Evolutionary conservation across 2,888 invertebrate genomes (phyloP).

Genomic region (Adelognathus sp.): DNA sequence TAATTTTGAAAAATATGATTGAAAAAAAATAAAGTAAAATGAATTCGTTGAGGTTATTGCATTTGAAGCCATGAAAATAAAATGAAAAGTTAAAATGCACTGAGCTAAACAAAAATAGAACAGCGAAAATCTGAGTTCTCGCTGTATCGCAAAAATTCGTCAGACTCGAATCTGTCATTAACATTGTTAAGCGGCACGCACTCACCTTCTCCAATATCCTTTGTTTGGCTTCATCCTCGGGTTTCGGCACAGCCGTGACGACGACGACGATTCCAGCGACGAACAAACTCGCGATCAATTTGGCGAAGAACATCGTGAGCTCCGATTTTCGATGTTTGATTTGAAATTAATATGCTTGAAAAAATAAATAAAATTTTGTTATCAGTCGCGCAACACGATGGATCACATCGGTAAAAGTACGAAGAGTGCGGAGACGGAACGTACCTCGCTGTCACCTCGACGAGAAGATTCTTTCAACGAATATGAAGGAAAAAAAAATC

Average conservation of each 20-base stretch:
- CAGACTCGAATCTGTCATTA: background rate
- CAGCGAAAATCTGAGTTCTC: background rate
- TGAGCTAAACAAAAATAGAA: background rate
- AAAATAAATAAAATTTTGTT: background rate
- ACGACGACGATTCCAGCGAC: slow-evolving; percentile 61
- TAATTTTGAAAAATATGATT: background rate
- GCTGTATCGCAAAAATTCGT: background rate
- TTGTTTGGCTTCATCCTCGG: slow-evolving; percentile 85
- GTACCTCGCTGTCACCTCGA: background rate
- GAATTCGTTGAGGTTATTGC: slow-evolving; percentile 28
- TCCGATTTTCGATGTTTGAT: background rate
- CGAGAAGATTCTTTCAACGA: background rate
- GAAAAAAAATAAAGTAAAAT: slow-evolving; percentile 11
- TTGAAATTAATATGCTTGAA: background rate
- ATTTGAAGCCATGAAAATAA: background rate
- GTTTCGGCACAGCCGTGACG: slow-evolving; percentile 87
- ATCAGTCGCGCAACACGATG: background rate
- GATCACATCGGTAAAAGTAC: background rate
- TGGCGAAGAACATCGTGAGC: slow-evolving; percentile 26
- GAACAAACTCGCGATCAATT: slow-evolving; percentile 39
- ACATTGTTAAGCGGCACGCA: slow-evolving; percentile 41
- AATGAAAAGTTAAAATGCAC: background rate
- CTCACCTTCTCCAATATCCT: slow-evolving; percentile 84
- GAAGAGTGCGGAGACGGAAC: background rate
- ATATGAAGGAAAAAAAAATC: background rate